Base-by-base conservation (phyloP, 2,797 vertebrate species). In the Falco cherrug region DNA sequence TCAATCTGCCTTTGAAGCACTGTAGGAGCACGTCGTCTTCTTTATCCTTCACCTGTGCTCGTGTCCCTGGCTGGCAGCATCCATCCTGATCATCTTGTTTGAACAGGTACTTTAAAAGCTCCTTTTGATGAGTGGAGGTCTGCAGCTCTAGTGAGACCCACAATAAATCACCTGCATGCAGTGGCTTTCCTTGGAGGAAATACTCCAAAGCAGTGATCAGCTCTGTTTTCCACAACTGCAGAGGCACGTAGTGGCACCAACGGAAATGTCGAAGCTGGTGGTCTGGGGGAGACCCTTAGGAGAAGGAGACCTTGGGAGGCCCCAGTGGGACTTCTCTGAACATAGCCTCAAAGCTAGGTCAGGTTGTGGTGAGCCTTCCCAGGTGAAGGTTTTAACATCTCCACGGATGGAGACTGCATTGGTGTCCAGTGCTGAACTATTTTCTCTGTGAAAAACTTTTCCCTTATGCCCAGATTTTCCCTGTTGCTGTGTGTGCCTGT, bases 341-440 rank as follows among this genome's bases (percentile, higher is more conserved):
- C 65, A 28, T 10, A 50, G 7, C 5, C 14, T 82, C 48, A 50
- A n/a, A 82, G 16, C 19, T 10, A 21, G 33, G 24, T 21, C 35
- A 67, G 26, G 57, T 56, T 84, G 60, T 61, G 63, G 37, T 37
- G 43, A 93, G 57, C 67, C 57, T 59, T 93, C 41, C 28, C 54
- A 45, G 47, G 47, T 29, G 43, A 39, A 79, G 54, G 17, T 75
- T 53, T 76, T 67, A 61, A 45, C 41, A 18, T 11, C 20, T 67
- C 51, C 41, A 11, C 0, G 0, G 22, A 8, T 41, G 18, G 50
- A n/a, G 33, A 63, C 12, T 4, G 1, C 2, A 1, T 4, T 4
- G 10, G 6, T 20, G 67, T 75, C 33, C 57, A 35, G 35, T 3
- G 47, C 41, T 20, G 0, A 76, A 29, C 19, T 31, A 10, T n/a